Evolutionary conservation across 2,113 vertebrate species (phyloP), one percentile per base, ranked within the genome.

Genomic region (Morone saxatilis): DNA sequence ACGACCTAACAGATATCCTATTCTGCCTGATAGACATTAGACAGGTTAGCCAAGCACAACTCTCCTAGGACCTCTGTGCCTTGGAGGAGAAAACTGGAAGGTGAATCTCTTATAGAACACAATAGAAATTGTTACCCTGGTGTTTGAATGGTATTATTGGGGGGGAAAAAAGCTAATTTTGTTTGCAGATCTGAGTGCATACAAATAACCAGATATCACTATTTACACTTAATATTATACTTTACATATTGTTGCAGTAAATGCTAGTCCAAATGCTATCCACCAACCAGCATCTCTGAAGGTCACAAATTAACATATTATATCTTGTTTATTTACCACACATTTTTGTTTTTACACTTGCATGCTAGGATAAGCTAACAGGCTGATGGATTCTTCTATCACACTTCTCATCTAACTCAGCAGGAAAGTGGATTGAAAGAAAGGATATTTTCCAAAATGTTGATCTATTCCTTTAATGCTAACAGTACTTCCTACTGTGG

Each of bases 11-110:
- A 41, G 54, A 56, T 48, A 56, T 74, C 36, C 25, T 54, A 40
- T 59, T 83, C n/a, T 56, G 51, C 43, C 69, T 45, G 48, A 78
- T 50, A 12, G 25, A 76, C 51, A 62, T 63, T 31, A 72, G 54
- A 53, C 54, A 56, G 56, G 76, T 72, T 54, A 63, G 70, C 31
- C 19, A 43, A 59, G 76, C 22, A 0, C 54, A 80, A 40, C 36
- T 22, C 45, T 66, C 47, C 14, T 3, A 76, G n/a, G 66, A 22
- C 48, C 19, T 2, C 16, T 69, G 13, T 51, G 31, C 71, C 31
- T 67, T 9, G 0, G 51, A 19, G 17, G n/a, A 53, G 43, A 38
- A 75, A 75, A 74, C 36, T n/a, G 31, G 20, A 10, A 43, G 36
- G 1, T 19, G 19, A 80, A 74, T 66, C 13, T 51, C 36, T 56